These are phyloP conservation scores for Eledone cirrhosa DNA, from an alignment of 2,888 invertebrate species.

Conservation along the genomic window DNA sequence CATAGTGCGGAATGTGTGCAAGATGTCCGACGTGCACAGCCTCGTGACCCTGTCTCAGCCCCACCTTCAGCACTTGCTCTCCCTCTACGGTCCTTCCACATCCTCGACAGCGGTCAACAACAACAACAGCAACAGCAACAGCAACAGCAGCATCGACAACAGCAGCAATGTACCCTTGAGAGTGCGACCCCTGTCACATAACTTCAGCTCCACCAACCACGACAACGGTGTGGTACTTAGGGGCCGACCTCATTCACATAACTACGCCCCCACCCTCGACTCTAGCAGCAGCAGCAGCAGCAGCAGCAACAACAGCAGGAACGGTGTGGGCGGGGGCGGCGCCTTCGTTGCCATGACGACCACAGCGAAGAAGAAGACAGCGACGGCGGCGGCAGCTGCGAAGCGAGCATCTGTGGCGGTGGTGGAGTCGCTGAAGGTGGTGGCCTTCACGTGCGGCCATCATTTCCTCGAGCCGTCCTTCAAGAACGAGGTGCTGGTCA, in stretches of 20 bases:
- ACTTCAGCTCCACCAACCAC: not conserved
- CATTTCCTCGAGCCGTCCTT: conserved; percentile 49
- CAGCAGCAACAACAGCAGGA: no score
- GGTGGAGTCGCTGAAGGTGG: conserved; percentile 23
- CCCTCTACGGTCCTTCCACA: not conserved
- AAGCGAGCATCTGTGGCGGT: no score
- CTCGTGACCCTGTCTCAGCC: conserved; percentile 51
- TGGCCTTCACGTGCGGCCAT: conserved; percentile 61
- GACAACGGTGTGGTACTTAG: not conserved
- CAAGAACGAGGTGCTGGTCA: conserved; percentile 42
- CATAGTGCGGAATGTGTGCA: conserved; percentile 50
- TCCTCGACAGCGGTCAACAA: no score
- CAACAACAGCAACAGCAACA: no score
- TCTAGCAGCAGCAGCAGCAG: not conserved
- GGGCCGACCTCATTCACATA: no score
- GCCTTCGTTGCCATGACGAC: not conserved
- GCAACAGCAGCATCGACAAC: not conserved
- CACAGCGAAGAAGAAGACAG: not conserved
- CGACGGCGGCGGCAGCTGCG: not conserved
- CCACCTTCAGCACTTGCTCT: conserved; percentile 49
- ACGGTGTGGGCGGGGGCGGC: not conserved
- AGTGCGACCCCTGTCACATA: no score
- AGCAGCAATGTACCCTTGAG: not conserved
- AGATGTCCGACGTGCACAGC: conserved; percentile 45
- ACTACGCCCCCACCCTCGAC: not conserved